Base-by-base conservation (phyloP, 2,113 vertebrate genomes). In the Loxodonta africana region DNA sequence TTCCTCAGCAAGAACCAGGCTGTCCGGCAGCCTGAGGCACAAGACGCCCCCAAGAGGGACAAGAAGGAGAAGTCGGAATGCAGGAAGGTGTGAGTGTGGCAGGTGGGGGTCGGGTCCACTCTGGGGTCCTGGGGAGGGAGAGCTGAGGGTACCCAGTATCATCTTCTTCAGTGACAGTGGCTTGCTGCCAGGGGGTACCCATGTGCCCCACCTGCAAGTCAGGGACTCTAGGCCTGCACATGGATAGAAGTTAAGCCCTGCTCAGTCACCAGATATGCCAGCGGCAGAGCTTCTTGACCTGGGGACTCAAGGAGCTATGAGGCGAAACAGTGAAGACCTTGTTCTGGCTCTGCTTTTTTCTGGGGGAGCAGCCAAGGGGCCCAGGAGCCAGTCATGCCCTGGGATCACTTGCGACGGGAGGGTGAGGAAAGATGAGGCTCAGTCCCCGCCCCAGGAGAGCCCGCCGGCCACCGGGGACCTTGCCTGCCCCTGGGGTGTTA, bases 1-100 rank as follows among this genome's bases (percentile, higher is more conserved):
- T 99, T 99, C 97, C 99, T 99, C 82, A 98, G 98, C 11, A 98
- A 99, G 78, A 99, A 99, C 98, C 99, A 99, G 98, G 67, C 93
- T 2, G 97, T 98, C 57, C 96, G 99, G 51, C 98, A 98, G 90
- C 99, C 99, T 0, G 99, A 99, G 98, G 98, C 89, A 86, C 98
- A 99, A 78, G 97, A 0, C 0, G 46, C 15, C 0, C 91, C 97
- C 3, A 90, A 93, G 90, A 98, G 98, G 1, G 96, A 98, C 3
- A 90, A 93, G 90, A 98, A 98, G 1, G 96, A 98, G 89, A 99
- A 99, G 83, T 99, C 99, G 1, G 97, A 98, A 53, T 99, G 98
- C 60, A 99, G 99, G 98, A 99, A 99, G 96, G 98, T 98, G 99
- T 99, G 97, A 98, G 99, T 95, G 25, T 53, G 41, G 3, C 2